Base-by-base conservation (phyloP, 2,113 vertebrate genomes). In the Petroica traversi region DNA sequence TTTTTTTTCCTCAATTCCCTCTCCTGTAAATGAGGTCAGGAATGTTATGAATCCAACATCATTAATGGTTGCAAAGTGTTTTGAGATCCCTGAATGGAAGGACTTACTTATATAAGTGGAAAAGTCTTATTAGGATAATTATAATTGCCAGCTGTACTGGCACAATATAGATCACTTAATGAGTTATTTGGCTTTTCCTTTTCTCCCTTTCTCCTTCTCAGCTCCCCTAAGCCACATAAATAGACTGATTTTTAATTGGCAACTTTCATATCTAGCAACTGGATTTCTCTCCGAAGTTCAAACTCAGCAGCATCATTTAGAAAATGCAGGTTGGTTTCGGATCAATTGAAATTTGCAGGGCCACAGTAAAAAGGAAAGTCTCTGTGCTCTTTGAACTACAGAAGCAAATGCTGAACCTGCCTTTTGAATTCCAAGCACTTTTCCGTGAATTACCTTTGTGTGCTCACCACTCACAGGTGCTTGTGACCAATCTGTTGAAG, bases 41-140 rank as follows among this genome's bases (percentile, higher is more conserved):
- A 86, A 52, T 84, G 64, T 91, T 95, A 88, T 71, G 79, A 91
- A 91, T 90, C 76, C 72, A 87, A 63, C 92, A 88, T 89, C 93
- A 90, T 96, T 96, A 96, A 95, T 90, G 76, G 49, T 6, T 88
- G 95, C 82, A 95, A 93, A 96, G 93, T 88, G 90, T 71, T 97
- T 88, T 79, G 93, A 91, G 86, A 83, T 82, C 67, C 71, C 92
- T 76, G 72, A 96, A 89, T 93, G 80, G 88, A 91, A 86, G 59
- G 77, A 85, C 77, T 93, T 92, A 85, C 77, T 93, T 92, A 77
- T n/a, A 20, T 93, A 89, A 95, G 89, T 38, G 5, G 73, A 55
- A 90, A 93, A 77, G 72, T 74, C 92, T 92, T 96, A 95, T 92
- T 95, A 96, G 85, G 67, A 51, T 96, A 88, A 97, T 94, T 93